These are phyloP conservation scores for Halictus quadricinctus DNA, from an alignment of 2,888 invertebrate species.

Conservation along the genomic window DNA sequence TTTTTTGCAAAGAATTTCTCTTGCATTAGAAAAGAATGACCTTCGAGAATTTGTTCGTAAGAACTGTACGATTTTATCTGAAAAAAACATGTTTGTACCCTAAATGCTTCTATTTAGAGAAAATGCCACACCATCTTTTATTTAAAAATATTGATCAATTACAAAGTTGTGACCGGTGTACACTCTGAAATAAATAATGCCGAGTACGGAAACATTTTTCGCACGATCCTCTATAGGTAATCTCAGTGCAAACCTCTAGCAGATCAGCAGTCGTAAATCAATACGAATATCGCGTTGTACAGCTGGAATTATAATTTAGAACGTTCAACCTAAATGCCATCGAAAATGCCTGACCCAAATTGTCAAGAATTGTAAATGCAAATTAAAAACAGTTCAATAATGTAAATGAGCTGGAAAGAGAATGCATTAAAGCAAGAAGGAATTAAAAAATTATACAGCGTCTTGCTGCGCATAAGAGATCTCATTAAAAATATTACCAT, in stretches of 20 bases:
- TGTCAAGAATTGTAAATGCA: background rate
- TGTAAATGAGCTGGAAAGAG: background rate
- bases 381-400: background rate
- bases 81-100: background rate
- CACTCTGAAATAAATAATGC: background rate
- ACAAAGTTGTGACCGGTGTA: background rate
- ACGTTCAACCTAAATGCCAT: background rate
- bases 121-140: background rate
- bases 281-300: background rate
- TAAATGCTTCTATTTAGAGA: background rate
- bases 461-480: background rate
- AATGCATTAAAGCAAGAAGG: background rate
- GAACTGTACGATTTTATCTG: no score
- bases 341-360: background rate
- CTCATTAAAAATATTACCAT: background rate
- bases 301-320: background rate
- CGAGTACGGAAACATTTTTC: background rate
- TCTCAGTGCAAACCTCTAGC: background rate
- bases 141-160: background rate
- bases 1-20: no score
- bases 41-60: no score
- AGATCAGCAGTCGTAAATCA: background rate
- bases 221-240: background rate
- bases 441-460: slow-evolving; percentile 4
- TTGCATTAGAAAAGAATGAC: no score